A percentile compares a stretch with the other conserved stretches of the same genome.
Conservation (phyloP, 2,113 vertebrate species). For the sheep (Ovis aries) region ARS-UI_Ramb_v3.0 NC_056055.1:193276501-193277000, state of each 20-base stretch:
- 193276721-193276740: background rate
- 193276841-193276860: constrained; percentile 97
- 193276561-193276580: background rate
- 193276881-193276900: constrained; percentile 96
- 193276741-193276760: background rate
- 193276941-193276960: background rate
- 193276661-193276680: background rate
- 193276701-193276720: background rate
- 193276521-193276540: background rate
- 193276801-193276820: background rate
- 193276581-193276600: background rate
- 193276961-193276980: background rate
- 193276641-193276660: background rate
- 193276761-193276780: background rate
- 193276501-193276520: background rate
- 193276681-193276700: background rate
- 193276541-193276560: background rate
- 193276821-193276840: constrained; percentile 80
- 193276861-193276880: constrained; percentile 97
- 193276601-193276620: background rate
- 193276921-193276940: constrained; percentile 92
- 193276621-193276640: background rate
- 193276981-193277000: background rate
- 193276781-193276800: background rate
- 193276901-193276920: constrained; percentile 96